A percentile compares a stretch with the other conserved stretches of the same genome.
Conservation (phyloP, 1,140 invertebrate genomes). For the Platyura marginata region DNA sequence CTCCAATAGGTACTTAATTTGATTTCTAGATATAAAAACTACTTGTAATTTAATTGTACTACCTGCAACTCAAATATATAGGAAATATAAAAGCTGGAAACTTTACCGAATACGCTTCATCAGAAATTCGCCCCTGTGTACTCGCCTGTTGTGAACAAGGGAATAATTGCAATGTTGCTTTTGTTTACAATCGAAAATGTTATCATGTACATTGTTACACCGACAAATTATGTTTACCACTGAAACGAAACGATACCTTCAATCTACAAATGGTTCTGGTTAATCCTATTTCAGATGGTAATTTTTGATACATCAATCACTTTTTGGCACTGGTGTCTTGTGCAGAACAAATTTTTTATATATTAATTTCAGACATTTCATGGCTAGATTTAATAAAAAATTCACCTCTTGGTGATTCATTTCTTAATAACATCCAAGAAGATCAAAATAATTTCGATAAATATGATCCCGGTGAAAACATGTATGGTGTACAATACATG, state of each 20-base stretch:
- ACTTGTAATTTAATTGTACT: too few species aligned
- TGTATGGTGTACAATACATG: too few species aligned
- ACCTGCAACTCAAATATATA: neutral
- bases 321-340: neutral
- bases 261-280: conserved; percentile 59
- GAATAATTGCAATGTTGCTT: conserved; percentile 55
- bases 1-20: neutral
- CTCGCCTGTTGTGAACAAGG: conserved; percentile 9
- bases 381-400: conserved; percentile 8
- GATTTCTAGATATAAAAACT: too few species aligned
- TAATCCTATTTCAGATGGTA: conserved; percentile 35
- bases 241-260: conserved; percentile 29
- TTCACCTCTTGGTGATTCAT: neutral
- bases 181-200: conserved; percentile 55
- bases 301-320: too few species aligned
- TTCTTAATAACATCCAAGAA: too few species aligned
- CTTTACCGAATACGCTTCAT: neutral
- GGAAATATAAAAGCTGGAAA: conserved; percentile 1
- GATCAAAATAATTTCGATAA: conserved; percentile 11
- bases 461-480: conserved; percentile 10
- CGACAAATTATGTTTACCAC: conserved; percentile 48
- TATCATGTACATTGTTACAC: conserved; percentile 53
- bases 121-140: neutral
- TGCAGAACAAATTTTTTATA: neutral
- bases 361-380: neutral